Base-by-base conservation (phyloP, 2,888 invertebrate genomes). In the Leistus spinibarbis region DNA sequence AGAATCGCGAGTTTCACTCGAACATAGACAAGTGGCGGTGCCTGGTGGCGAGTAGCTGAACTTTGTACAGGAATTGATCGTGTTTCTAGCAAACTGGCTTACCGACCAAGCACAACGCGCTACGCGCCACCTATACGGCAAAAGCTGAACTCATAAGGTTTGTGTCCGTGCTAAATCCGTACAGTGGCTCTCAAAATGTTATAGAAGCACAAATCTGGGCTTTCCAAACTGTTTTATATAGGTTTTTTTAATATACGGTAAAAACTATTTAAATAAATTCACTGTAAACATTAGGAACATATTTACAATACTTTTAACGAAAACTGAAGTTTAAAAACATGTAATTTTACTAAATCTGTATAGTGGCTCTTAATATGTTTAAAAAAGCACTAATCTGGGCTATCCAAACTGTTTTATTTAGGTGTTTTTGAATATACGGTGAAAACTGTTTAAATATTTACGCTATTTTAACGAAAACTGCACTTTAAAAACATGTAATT, bases 1-100 rank as follows among this genome's bases (percentile, higher is more conserved):
- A n/a, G n/a, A n/a, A n/a, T n/a, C n/a, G n/a, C n/a, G n/a, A n/a
- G n/a, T n/a, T n/a, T n/a, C n/a, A n/a, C 4, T 1, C 40, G 1
- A 4, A 40, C 4, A 40, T 13, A 40, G 40, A 40, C 40, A 10
- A 13, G 3, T 60, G 9, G 20, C 13, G 19, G 9, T 10, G 10
- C 24, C 64, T 64, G n/a, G 64, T 23, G 64, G 64, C 23, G n/a
- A 64, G 13, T 24, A 20, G 24, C 24, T 24, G 64, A 64, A 64
- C 64, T 64, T 1, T n/a, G n/a, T 3, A n/a, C 16, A 19, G 3
- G 3, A 19, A 20, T 3, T 19, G 60, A 19, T 5, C 60, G 10
- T 5, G 13, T 0, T 60, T 60, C 60, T 20, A 60, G 40, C 60
- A 19, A 22, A 60, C 19, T 40, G 40, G 4, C 1, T 40, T 40